A percentile compares a stretch with the other conserved stretches of the same genome.
Evolutionary conservation across 2,797 vertebrate species (phyloP).

Genomic region (Miichthys miiuy): DNA sequence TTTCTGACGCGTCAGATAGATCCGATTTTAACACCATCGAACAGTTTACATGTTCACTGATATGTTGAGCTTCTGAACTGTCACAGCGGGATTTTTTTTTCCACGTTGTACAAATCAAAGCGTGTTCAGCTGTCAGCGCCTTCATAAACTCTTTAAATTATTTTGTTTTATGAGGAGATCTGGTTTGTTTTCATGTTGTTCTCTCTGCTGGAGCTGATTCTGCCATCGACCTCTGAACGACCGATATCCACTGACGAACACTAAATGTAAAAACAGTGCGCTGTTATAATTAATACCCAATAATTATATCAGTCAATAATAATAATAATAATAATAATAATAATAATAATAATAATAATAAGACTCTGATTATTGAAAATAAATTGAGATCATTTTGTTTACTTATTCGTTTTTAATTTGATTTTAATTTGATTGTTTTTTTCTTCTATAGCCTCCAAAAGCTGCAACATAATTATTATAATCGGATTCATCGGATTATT

Average conservation of each 20-base stretch:
- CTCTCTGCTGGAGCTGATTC: background rate
- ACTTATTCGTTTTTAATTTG: slow-evolving; percentile 3
- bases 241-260: background rate
- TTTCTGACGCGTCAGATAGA: background rate
- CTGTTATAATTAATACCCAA: background rate
- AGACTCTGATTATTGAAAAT: slow-evolving; percentile 1
- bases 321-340: background rate
- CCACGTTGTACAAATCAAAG: background rate
- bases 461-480: background rate
- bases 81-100: background rate
- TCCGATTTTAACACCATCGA: background rate
- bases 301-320: background rate
- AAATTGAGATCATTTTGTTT: background rate
- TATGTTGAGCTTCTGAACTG: background rate
- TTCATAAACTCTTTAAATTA: background rate
- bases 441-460: background rate
- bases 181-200: background rate
- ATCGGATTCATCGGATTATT: background rate
- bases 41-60: background rate
- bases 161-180: background rate
- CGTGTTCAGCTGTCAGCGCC: background rate
- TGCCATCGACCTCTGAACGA: slow-evolving; percentile 10
- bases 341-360: background rate
- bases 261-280: background rate
- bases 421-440: background rate